Evolutionary conservation across 2,797 vertebrate genomes (phyloP), one percentile per base, ranked within the genome.

Genomic region (Eulemur albifrons): DNA sequence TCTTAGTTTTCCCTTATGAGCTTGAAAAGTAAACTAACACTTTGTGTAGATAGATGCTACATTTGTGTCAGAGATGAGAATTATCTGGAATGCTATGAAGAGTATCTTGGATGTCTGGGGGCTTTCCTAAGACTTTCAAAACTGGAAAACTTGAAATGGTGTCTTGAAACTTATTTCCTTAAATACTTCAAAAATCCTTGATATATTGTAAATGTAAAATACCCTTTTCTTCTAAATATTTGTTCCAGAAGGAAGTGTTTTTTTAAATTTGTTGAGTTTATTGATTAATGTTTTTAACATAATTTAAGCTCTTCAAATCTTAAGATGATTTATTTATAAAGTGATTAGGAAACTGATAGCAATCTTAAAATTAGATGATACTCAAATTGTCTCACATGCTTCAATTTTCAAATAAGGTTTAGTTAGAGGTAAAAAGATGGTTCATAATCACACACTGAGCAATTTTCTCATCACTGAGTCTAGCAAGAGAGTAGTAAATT

Each of bases 321-420:
- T 89, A 90, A 86, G 35, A 35, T 80, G 15, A 63, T n/a, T 91
- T 75, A 85, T 80, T 88, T 94, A 75, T 38, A 48, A 69, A 65
- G 21, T 83, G 23, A 61, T 83, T 77, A 69, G 40, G 25, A 59
- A 67, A 70, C 23, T 14, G 32, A 65, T 35, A 87, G 4, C 9
- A 65, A 72, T 90, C 57, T 77, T 90, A 76, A 94, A 95, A 48
- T 91, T 83, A 67, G 4, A n/a, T 63, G 59, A 84, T 63, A 73
- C 80, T 87, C 21, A 86, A 69, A 72, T 54, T 35, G 27, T 59
- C 3, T 21, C n/a, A 13, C 1, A 21, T 2, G 25, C 1, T 87
- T 32, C 35, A 54, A 70, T 73, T 94, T 85, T 84, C 32, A 67
- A 73, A 5, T 21, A 32, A 76, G 3, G 20, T 89, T 90, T 52